Conservation (phyloP, 37 sponge, comb jelly and placozoan species). For the Cliona cf. orientalis region DNA sequence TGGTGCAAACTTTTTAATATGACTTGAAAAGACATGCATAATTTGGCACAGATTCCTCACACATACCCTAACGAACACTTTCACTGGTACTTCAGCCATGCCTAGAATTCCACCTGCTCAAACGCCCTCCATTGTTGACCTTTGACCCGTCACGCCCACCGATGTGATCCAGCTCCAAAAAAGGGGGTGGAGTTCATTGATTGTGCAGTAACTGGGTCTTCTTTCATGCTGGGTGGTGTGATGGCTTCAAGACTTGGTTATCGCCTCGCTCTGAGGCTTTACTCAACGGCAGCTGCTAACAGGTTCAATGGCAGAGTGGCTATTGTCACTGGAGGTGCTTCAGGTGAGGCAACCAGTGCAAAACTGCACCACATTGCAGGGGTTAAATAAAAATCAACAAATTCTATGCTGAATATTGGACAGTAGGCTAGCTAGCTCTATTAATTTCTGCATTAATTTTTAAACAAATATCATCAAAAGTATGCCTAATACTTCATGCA, state of each 20-base stretch:
- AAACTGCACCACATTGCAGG: neutral
- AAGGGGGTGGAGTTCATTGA: neutral
- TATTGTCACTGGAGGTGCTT: slow-evolving; percentile 77
- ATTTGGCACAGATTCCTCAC: neutral
- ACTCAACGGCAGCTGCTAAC: slow-evolving; percentile 31
- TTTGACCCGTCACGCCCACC: neutral
- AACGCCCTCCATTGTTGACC: neutral
- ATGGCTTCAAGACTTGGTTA: too few relatives aligned
- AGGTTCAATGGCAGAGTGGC: slow-evolving; percentile 54
- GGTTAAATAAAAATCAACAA: neutral
- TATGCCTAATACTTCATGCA: too few relatives aligned
- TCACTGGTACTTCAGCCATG: slow-evolving; percentile 60
- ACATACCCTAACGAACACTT: slow-evolving; percentile 64
- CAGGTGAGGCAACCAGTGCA: slow-evolving; percentile 13
- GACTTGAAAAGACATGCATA: neutral
- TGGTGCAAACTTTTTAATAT: neutral
- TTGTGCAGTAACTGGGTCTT: neutral
- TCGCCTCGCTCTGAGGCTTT: too few relatives aligned
- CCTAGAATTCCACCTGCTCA: neutral
- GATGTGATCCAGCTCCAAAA: too few relatives aligned
- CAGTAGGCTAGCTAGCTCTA: neutral
- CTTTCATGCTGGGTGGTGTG: too few relatives aligned
- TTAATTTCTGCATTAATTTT: too few relatives aligned
- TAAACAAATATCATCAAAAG: too few relatives aligned
- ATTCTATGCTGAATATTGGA: neutral